Evolutionary conservation across 2,888 invertebrate genomes (phyloP).

Genomic region (Peribatodes rhomboidaria): DNA sequence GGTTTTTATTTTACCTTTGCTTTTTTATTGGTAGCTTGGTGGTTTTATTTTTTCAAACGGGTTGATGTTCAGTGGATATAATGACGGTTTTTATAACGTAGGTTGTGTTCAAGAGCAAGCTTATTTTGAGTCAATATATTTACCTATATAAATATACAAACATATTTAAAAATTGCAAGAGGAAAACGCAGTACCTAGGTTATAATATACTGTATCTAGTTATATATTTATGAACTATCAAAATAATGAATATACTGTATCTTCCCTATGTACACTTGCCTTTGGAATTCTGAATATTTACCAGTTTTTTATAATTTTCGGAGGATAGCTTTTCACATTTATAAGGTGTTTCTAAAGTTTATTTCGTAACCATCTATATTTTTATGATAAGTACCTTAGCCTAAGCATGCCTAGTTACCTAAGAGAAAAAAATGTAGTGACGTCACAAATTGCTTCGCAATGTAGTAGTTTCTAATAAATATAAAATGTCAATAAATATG

Average conservation of each 20-base stretch:
- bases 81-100: too few species aligned
- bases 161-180: slow-evolving; percentile 25
- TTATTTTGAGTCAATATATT: too few species aligned
- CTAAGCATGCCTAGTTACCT: background rate
- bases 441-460: slow-evolving; percentile 20
- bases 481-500: background rate
- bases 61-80: too few species aligned
- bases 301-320: slow-evolving; percentile 14
- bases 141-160: too few species aligned
- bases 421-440: slow-evolving; percentile 10
- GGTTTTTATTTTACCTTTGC: too few species aligned
- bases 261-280: slow-evolving; percentile 16
- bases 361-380: slow-evolving; percentile 8
- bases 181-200: slow-evolving; percentile 21
- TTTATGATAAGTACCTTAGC: slow-evolving; percentile 3
- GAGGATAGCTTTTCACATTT: slow-evolving; percentile 1
- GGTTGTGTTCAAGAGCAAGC: too few species aligned
- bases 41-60: too few species aligned
- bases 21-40: too few species aligned
- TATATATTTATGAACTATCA: slow-evolving; percentile 15
- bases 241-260: slow-evolving; percentile 16
- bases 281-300: slow-evolving; percentile 27
- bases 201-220: slow-evolving; percentile 17
- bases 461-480: slow-evolving; percentile 15
- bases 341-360: slow-evolving; percentile 7